phyloP scores from a whole-genome alignment of 2,888 invertebrate genomes.

The Dasypolia templi region DNA sequence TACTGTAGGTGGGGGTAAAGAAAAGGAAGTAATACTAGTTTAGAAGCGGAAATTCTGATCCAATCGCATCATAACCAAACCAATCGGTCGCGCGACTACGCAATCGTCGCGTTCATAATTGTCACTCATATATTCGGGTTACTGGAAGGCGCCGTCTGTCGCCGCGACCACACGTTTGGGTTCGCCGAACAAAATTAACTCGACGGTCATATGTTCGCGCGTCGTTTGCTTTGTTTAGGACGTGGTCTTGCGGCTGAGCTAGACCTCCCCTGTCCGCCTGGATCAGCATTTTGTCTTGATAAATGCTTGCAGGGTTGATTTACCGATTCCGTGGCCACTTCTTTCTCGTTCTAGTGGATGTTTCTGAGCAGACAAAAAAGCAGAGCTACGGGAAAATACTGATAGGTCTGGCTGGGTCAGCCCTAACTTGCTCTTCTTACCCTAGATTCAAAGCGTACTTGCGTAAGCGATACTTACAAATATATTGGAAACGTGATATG shows the following conservation, averaged over 20 bases:
- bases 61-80: not conserved
- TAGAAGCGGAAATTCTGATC: conserved; percentile 16
- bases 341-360: not conserved
- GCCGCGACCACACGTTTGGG: not conserved
- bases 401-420: not conserved
- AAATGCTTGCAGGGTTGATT: not conserved
- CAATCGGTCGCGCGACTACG: not conserved
- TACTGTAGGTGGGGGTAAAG: not conserved
- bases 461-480: not conserved
- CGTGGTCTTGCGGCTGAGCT: not conserved
- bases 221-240: not conserved
- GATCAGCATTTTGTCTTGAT: not conserved
- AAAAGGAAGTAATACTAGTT: conserved; percentile 11
- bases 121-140: not conserved
- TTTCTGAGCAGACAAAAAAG: not conserved
- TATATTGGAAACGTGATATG: not conserved
- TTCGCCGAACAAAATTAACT: not conserved
- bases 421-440: not conserved
- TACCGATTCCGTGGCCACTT: not conserved
- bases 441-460: not conserved
- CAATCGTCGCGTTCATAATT: not conserved
- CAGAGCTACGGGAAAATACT: not conserved
- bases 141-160: not conserved
- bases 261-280: too few relatives aligned
- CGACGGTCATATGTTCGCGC: not conserved